Evolutionary conservation across 2,888 invertebrate genomes (phyloP).

Genomic region (Dynastes grantii): DNA sequence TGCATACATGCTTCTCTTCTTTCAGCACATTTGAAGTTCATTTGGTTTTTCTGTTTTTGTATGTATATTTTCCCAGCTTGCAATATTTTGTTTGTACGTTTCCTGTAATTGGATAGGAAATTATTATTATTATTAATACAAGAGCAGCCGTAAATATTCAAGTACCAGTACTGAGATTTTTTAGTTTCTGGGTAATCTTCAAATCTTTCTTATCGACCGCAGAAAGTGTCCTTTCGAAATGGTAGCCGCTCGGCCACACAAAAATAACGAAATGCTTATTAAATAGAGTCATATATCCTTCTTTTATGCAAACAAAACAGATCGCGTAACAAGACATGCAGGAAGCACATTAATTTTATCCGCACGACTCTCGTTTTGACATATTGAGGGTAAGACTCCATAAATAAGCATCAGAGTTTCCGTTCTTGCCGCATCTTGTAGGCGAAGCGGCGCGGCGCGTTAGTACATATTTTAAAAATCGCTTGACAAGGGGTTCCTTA

Average conservation of each 20-base stretch:
- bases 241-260: not conserved
- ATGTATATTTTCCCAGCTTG: too few relatives aligned
- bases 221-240: too few relatives aligned
- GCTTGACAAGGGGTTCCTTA: constrained; percentile 44
- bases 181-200: too few relatives aligned
- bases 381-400: constrained; percentile 42
- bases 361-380: constrained; percentile 24
- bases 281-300: constrained; percentile 29
- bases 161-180: too few relatives aligned
- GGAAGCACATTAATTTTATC: constrained; percentile 40
- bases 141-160: too few relatives aligned
- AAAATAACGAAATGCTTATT: constrained; percentile 4
- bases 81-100: too few relatives aligned
- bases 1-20: too few relatives aligned
- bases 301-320: constrained; percentile 24
- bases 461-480: constrained; percentile 43
- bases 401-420: constrained; percentile 38
- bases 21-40: too few relatives aligned
- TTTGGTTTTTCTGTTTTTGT: too few relatives aligned
- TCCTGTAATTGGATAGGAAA: too few relatives aligned
- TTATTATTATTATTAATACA: too few relatives aligned
- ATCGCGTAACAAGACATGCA: not conserved
- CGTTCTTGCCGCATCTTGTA: constrained; percentile 1
- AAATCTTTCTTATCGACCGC: too few relatives aligned
- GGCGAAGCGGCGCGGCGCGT: constrained; percentile 7